phyloP scores from a whole-genome alignment of 2,113 vertebrate species.

The Callionymus lyra region DNA sequence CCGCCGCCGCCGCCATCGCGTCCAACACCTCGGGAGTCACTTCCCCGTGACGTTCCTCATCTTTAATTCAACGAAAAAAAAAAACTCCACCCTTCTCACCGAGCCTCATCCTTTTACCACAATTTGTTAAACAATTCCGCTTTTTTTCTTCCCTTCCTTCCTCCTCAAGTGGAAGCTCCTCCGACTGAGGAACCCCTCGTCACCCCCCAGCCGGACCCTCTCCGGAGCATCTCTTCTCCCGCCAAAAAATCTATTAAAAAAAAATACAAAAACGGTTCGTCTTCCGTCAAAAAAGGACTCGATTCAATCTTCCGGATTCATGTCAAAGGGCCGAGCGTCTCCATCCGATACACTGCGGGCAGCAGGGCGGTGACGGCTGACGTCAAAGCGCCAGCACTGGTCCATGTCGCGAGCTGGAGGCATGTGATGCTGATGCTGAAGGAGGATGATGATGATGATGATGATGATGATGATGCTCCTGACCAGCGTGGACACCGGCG shows the following conservation, averaged over 20 bases:
- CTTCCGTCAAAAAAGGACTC: constrained; percentile 3
- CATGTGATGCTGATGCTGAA: constrained; percentile 48
- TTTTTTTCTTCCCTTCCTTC: constrained; percentile 20
- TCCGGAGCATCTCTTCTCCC: constrained; percentile 20
- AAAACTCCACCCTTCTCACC: constrained; percentile 54
- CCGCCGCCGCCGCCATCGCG: no score
- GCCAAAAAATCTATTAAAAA: no score
- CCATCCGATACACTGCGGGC: constrained; percentile 60
- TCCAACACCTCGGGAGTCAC: no score
- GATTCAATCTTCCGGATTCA: constrained; percentile 16
- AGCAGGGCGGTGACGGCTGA: constrained; percentile 69
- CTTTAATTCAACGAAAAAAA: constrained; percentile 56
- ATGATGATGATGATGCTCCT: constrained; percentile 29
- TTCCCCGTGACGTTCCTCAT: constrained; percentile 39
- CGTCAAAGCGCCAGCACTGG: constrained; percentile 56
- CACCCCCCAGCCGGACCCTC: constrained; percentile 34
- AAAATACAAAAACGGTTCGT: no score
- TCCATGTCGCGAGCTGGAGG: constrained; percentile 48
- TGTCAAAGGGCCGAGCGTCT: constrained; percentile 50
- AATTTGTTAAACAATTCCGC: background rate
- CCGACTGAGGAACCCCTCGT: constrained; percentile 27
- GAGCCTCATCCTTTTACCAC: background rate
- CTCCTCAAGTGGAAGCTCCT: constrained; percentile 16
- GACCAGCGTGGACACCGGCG: constrained; percentile 4
- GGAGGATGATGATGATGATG: constrained; percentile 27